These are phyloP conservation scores for Andrena fulva DNA, from an alignment of 2,888 invertebrate genomes.

Conservation along the genomic window DNA sequence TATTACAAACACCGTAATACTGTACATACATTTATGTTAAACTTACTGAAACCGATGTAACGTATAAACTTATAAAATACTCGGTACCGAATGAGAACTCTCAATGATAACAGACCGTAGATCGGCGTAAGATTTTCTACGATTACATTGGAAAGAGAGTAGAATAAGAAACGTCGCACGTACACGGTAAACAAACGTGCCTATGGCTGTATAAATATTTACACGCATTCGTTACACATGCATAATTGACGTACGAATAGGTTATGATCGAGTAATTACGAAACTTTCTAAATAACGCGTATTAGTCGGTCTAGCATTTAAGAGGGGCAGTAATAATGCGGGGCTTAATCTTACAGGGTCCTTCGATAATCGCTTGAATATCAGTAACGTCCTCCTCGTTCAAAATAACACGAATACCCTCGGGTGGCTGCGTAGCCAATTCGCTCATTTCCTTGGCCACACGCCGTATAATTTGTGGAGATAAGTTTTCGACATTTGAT, in stretches of 20 bases:
- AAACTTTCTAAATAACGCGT: background rate
- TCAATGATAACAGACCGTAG: background rate
- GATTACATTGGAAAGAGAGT: background rate
- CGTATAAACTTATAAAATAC: no score
- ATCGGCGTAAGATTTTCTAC: background rate
- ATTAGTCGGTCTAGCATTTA: slow-evolving; percentile 8
- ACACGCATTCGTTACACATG: slow-evolving; percentile 19
- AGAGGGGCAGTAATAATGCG: background rate
- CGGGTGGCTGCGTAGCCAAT: slow-evolving; percentile 92
- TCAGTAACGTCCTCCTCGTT: slow-evolving; percentile 98
- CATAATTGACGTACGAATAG: slow-evolving; percentile 52
- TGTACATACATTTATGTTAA: background rate
- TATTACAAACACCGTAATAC: background rate
- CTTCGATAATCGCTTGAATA: slow-evolving; percentile 96
- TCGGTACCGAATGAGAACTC: no score
- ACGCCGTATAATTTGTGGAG: slow-evolving; percentile 95
- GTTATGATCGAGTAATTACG: slow-evolving; percentile 54
- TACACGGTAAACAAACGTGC: background rate
- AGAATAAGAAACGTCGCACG: background rate
- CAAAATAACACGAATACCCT: slow-evolving; percentile 95
- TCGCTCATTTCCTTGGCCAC: slow-evolving; percentile 95
- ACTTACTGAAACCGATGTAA: background rate
- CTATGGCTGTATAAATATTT: background rate
- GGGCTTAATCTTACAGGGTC: slow-evolving; percentile 88
- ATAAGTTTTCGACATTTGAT: slow-evolving; percentile 97